Evolutionary conservation across 2,797 vertebrate species (phyloP).

Genomic region (Neosilurus hyrtlii): DNA sequence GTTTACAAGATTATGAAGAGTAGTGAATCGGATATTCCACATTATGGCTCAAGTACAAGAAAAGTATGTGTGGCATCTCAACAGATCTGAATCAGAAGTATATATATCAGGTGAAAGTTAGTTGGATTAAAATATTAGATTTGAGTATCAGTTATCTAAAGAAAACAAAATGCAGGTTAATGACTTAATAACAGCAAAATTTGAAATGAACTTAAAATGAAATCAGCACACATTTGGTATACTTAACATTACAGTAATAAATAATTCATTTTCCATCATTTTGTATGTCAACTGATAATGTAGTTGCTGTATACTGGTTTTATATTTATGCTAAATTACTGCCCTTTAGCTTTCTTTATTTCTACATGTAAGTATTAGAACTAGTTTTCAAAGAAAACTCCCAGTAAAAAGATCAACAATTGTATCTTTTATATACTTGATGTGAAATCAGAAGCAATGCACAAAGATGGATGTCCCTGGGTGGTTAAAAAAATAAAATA

Average conservation of each 20-base stretch:
- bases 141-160: neutral
- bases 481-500: no score
- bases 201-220: neutral
- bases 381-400: neutral
- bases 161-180: neutral
- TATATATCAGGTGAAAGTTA: neutral
- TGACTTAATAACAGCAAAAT: neutral
- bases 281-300: neutral
- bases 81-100: no score
- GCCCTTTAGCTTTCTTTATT: neutral
- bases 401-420: neutral
- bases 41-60: conserved; percentile 15
- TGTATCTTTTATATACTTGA: neutral
- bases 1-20: conserved; percentile 38
- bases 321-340: neutral
- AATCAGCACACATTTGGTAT: neutral
- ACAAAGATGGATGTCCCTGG: no score
- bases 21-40: conserved; percentile 44
- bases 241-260: neutral
- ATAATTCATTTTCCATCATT: neutral
- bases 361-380: neutral
- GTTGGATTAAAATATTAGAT: neutral
- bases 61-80: neutral
- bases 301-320: neutral
- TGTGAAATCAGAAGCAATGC: no score